These are phyloP conservation scores for Silurus glanis DNA, from an alignment of 2,113 vertebrate genomes.

Conservation along the genomic window DNA sequence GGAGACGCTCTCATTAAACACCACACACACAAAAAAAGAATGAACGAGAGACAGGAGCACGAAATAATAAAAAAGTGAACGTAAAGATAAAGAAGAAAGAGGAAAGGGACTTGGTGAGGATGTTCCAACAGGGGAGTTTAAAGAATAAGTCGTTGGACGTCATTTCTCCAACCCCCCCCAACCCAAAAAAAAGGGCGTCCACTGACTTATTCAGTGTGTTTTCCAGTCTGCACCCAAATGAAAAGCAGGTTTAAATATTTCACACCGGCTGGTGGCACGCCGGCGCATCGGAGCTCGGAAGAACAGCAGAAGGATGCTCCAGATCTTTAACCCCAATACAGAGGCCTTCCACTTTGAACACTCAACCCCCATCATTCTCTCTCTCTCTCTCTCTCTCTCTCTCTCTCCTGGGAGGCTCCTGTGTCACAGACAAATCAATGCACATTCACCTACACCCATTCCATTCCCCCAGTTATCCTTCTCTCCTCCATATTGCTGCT, in stretches of 20 bases:
- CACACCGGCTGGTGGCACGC: conserved; percentile 58
- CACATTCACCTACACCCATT: conserved; percentile 83
- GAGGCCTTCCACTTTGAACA: conserved; percentile 60
- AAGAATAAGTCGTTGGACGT: neutral
- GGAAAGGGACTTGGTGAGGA: conserved; percentile 16
- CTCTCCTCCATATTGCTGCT: conserved; percentile 16
- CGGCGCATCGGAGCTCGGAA: conserved; percentile 23
- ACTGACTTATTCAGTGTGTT: conserved; percentile 76
- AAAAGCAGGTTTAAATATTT: conserved; percentile 77
- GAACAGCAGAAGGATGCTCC: conserved; percentile 67
- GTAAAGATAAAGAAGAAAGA: neutral
- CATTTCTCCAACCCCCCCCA: neutral
- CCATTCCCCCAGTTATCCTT: conserved; percentile 58
- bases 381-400: conserved; percentile 54
- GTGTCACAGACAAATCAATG: conserved; percentile 86
- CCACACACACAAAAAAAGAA: conserved; percentile 13
- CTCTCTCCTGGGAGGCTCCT: conserved; percentile 79
- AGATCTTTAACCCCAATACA: conserved; percentile 73
- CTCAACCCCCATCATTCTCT: conserved; percentile 55
- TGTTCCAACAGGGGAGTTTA: conserved; percentile 5
- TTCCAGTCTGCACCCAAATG: conserved; percentile 72
- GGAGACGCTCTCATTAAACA: conserved; percentile 73
- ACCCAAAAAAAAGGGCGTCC: conserved; percentile 40
- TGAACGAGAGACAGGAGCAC: conserved; percentile 6
- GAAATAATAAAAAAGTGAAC: conserved; percentile 29